A percentile compares a stretch with the other conserved stretches of the same genome.
These are phyloP conservation scores for Drosophila littoralis DNA, from an alignment of 1,140 invertebrate species.

Conservation along the genomic window DNA sequence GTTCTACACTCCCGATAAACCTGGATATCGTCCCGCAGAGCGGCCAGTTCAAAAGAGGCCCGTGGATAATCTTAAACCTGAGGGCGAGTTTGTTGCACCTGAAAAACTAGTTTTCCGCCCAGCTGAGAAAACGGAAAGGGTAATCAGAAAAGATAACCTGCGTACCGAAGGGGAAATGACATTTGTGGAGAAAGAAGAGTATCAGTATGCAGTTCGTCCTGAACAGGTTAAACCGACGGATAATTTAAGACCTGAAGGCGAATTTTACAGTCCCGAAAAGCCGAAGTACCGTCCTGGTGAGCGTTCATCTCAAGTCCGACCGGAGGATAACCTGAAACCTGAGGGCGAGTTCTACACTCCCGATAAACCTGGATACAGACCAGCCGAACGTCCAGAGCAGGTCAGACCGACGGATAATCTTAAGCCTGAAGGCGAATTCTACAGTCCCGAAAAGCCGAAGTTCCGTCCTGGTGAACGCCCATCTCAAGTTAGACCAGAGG, in stretches of 20 bases:
- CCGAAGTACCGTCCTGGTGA: conserved; percentile 84
- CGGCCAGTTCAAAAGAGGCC: conserved; percentile 62
- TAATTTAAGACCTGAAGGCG: conserved; percentile 85
- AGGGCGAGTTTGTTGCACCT: conserved; percentile 87
- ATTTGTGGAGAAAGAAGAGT: conserved; percentile 81
- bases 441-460: conserved; percentile 52
- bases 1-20: conserved; percentile 85
- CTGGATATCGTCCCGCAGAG: conserved; percentile 35
- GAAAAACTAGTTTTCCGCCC: conserved; percentile 77
- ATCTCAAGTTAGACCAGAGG: conserved; percentile 85
- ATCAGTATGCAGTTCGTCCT: conserved; percentile 86
- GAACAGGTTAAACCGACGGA: conserved; percentile 87
- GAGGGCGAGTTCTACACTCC: conserved; percentile 87
- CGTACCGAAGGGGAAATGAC: conserved; percentile 86
- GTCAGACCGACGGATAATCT: conserved; percentile 87
- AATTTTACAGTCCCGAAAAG: conserved; percentile 85
- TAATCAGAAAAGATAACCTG: conserved; percentile 85
- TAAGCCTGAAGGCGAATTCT: conserved; percentile 85
- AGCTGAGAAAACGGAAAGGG: conserved; percentile 58
- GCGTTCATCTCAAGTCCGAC: conserved; percentile 83
- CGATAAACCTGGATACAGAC: conserved; percentile 84
- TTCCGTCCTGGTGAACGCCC: conserved; percentile 85
- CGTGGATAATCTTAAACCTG: conserved; percentile 87
- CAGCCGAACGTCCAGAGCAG: conserved; percentile 85
- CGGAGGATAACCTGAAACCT: conserved; percentile 86